phyloP scores from a whole-genome alignment of 2,113 vertebrate species.

The Campylomormyrus numenius region DNA sequence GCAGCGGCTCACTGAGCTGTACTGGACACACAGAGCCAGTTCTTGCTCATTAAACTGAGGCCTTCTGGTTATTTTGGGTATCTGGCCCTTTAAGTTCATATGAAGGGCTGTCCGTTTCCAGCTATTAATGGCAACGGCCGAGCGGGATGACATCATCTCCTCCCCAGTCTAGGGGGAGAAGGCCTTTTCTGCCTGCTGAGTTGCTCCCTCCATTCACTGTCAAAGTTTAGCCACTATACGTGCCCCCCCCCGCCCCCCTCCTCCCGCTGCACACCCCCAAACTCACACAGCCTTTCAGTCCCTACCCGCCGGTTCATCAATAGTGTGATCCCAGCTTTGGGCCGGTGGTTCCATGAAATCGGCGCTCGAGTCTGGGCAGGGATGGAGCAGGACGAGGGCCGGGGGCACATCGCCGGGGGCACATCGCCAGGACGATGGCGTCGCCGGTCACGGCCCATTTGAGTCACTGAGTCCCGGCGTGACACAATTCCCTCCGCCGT shows the following conservation, averaged over 20 bases:
- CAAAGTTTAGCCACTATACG: slow-evolving; percentile 22
- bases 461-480: not conserved
- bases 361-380: not conserved
- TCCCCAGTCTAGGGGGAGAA: slow-evolving; percentile 29
- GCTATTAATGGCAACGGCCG: slow-evolving; percentile 63
- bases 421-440: not conserved
- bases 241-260: not conserved
- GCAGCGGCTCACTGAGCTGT: not conserved
- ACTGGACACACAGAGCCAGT: not conserved
- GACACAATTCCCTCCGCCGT: not conserved
- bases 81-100: slow-evolving; percentile 56
- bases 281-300: not conserved
- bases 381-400: not conserved
- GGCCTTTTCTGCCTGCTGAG: slow-evolving; percentile 20
- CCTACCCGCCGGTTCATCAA: not conserved
- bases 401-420: not conserved
- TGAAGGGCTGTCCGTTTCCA: slow-evolving; percentile 53
- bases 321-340: not conserved
- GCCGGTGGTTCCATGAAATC: not conserved
- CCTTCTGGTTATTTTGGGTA: slow-evolving; percentile 29
- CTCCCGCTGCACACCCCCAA: not conserved
- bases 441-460: not conserved
- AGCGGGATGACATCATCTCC: slow-evolving; percentile 62
- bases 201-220: slow-evolving; percentile 15
- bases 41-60: slow-evolving; percentile 3